Percentiles rank a stretch among this genome's conserved stretches.
Conservation (phyloP, 2,888 invertebrate species). For the Mythimna lalbum region DNA sequence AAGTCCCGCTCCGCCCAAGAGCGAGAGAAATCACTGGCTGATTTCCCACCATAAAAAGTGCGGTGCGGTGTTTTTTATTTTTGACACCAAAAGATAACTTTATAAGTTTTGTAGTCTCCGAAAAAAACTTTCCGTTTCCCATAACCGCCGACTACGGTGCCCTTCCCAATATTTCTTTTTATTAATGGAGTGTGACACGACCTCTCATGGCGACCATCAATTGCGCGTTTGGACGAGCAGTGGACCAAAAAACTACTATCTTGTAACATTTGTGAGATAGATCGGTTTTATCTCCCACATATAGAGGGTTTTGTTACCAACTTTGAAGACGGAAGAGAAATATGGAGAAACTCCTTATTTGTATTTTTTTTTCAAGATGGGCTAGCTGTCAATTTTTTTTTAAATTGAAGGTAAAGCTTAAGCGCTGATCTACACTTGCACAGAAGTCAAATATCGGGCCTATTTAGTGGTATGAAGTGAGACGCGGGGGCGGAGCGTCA, state of each 20-base stretch:
- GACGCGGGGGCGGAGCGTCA: no score
- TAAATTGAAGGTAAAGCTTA: no score
- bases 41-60: no score
- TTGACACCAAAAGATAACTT: no score
- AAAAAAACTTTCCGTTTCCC: conserved; percentile 9
- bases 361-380: background rate
- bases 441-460: no score
- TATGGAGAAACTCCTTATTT: background rate
- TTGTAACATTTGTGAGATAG: conserved; percentile 10
- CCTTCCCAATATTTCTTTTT: conserved; percentile 38
- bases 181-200: conserved; percentile 55
- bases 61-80: no score
- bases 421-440: no score
- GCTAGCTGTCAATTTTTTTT: no score
- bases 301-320: conserved; percentile 1
- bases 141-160: background rate
- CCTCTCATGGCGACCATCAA: conserved; percentile 48
- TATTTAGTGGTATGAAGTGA: no score
- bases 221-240: conserved; percentile 35
- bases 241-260: conserved; percentile 35
- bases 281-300: conserved; percentile 19
- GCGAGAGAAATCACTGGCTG: no score
- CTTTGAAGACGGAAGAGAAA: background rate
- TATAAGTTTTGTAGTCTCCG: background rate
- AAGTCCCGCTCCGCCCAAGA: no score